Percentiles rank a stretch among this genome's conserved stretches.
Evolutionary conservation across 2,888 invertebrate genomes (phyloP).

Genomic region (Rapana venosa): DNA sequence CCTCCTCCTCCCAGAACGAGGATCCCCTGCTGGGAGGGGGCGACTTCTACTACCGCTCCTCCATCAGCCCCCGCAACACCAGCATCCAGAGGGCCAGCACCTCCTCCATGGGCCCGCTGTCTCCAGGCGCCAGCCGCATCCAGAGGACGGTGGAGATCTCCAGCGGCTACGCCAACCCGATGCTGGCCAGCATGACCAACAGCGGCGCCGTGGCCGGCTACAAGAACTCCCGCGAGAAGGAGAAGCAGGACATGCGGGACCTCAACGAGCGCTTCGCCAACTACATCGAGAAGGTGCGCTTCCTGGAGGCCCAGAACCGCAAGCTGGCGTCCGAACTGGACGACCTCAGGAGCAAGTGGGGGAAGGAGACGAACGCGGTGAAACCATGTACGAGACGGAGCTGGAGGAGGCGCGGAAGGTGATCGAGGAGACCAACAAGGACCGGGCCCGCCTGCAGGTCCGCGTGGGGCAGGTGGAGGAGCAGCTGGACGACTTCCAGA

Average conservation of each 20-base stretch:
- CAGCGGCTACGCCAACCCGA: conserved; percentile 51
- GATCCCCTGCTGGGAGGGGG: conserved; percentile 54
- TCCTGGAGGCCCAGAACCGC: conserved; percentile 78
- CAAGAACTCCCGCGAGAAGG: conserved; percentile 78
- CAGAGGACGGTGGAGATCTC: conserved; percentile 59
- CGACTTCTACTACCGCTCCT: conserved; percentile 57
- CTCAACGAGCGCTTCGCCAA: conserved; percentile 80
- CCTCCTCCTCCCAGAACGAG: conserved; percentile 42
- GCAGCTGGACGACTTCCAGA: conserved; percentile 76
- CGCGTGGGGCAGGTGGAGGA: conserved; percentile 79
- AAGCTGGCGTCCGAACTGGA: conserved; percentile 77
- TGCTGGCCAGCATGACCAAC: conserved; percentile 61
- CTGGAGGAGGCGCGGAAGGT: conserved; percentile 79
- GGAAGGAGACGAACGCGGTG: conserved; percentile 75
- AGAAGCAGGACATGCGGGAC: conserved; percentile 81
- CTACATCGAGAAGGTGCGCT: conserved; percentile 80
- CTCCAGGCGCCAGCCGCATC: conserved; percentile 53
- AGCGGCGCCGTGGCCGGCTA: conserved; percentile 78
- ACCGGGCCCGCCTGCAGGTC: conserved; percentile 80
- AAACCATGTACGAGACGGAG: conserved; percentile 80
- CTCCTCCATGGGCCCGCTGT: conserved; percentile 45
- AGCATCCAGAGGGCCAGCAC: conserved; percentile 47
- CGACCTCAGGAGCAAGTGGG: conserved; percentile 75
- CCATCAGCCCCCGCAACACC: conserved; percentile 44
- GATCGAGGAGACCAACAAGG: conserved; percentile 80